Evolutionary conservation across 2,113 vertebrate genomes (phyloP), one percentile per base, ranked within the genome.

Genomic region (Nannospalax galili): DNA sequence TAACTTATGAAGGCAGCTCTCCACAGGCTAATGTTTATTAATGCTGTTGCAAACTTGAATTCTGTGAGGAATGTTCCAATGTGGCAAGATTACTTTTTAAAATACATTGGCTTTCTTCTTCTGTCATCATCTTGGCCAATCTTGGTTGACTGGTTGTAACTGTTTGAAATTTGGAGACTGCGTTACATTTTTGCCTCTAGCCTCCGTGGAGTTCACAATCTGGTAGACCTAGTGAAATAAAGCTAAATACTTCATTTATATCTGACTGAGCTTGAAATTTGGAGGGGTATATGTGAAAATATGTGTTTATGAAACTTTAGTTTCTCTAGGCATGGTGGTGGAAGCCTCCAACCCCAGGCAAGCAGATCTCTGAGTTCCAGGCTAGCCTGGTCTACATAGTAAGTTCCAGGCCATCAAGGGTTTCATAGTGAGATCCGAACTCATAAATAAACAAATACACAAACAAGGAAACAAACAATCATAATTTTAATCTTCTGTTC

Each of bases 41-140:
- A 40, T 87, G 42, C 45, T 42, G 40, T 7, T 86, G 65, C 56
- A 45, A 97, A 91, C 9, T 7, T 70, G 69, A 48, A 64, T 73
- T 80, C 58, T 60, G 28, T 56, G 35, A 95, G 64, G 72, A 89
- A 56, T 87, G 86, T n/a, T 17, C 72, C 52, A 48, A n/a, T 81
- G 37, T n/a, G 74, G 14, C 10, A 45, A 91, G 58, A 93, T 88
- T 58, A n/a, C 37, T 60, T 32, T 70, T n/a, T n/a, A n/a, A n/a
- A 84, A 40, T 37, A 52, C 14, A 70, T 90, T 93, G 92, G 14
- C 60, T 93, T 95, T 93, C 56, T 91, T 32, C 84, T 67, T 81
- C 32, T 62, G 70, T 35, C 45, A 37, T 86, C 40, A 67, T 88
- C 20, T 42, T 77, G n/a, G 73, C 52, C 7, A 3, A 73, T 28